phyloP scores from a whole-genome alignment of 37 sponge, comb jelly and placozoan genomes.

The Agelas oroides region DNA sequence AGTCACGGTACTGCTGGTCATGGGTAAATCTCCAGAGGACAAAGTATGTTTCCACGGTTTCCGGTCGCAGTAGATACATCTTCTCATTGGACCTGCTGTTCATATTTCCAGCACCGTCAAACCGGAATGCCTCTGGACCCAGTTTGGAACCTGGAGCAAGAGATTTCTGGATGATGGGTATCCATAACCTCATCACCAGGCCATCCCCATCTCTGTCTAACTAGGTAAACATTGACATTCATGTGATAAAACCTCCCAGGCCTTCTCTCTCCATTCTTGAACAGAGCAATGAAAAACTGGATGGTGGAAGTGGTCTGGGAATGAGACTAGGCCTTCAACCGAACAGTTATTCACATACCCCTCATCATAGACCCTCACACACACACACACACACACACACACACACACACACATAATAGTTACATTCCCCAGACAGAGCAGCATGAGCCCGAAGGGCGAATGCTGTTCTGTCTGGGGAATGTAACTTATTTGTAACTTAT shows the following conservation, averaged over 20 bases:
- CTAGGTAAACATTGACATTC: no score
- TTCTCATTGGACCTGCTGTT: constrained; percentile 66
- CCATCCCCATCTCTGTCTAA: no score
- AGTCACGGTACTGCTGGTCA: constrained; percentile 88
- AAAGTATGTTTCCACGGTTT: constrained; percentile 89
- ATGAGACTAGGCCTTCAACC: background rate
- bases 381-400: constrained; percentile 58
- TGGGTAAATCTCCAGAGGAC: constrained; percentile 90
- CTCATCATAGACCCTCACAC: constrained; percentile 2
- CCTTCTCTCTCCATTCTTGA: no score
- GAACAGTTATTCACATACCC: constrained; percentile 4
- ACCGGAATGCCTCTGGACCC: constrained; percentile 89
- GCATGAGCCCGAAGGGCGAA: no score
- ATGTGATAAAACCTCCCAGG: no score
- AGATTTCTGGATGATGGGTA: no score
- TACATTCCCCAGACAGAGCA: no score
- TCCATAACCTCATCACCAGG: background rate
- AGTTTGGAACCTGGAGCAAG: constrained; percentile 80
- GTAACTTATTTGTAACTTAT: no score
- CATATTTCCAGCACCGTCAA: constrained; percentile 33
- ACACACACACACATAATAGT: no score
- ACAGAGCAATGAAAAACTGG: no score
- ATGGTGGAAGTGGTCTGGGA: no score
- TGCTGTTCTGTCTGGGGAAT: no score
- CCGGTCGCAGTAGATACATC: constrained; percentile 88